Evolutionary conservation across 2,113 vertebrate genomes (phyloP).

Genomic region (Otolemur garnettii): DNA sequence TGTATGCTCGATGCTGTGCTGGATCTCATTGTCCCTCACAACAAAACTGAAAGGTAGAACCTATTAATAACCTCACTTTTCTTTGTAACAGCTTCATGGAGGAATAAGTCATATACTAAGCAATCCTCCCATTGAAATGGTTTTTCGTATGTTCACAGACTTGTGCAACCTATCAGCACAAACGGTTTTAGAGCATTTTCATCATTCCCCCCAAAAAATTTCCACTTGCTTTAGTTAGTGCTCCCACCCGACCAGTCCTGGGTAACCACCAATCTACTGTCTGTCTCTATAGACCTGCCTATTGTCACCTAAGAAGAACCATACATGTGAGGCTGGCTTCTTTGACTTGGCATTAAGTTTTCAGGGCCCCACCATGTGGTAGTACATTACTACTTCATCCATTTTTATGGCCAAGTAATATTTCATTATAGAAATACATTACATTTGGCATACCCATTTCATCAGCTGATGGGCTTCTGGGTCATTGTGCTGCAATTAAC

Average conservation of each 20-base stretch:
- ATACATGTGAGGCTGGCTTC: background rate
- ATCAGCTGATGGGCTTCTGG: background rate
- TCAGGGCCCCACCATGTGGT: background rate
- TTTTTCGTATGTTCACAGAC: background rate
- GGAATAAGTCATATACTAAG: background rate
- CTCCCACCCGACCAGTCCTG: background rate
- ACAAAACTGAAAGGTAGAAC: constrained; percentile 34
- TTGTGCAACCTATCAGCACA: background rate
- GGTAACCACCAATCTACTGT: background rate
- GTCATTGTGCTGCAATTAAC: background rate
- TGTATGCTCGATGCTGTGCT: background rate
- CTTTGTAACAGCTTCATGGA: constrained; percentile 38
- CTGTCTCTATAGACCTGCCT: background rate
- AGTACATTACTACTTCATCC: background rate
- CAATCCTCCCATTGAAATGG: background rate
- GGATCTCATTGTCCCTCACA: constrained; percentile 40
- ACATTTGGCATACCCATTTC: background rate
- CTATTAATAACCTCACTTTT: constrained; percentile 21
- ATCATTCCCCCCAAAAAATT: background rate
- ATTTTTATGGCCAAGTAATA: constrained; percentile 5
- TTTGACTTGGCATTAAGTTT: background rate
- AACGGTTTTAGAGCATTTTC: background rate
- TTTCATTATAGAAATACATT: background rate
- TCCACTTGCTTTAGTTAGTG: background rate
- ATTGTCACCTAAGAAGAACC: background rate